These are phyloP conservation scores for Pelusios castaneus DNA, from an alignment of 2,113 vertebrate genomes.

Conservation along the genomic window DNA sequence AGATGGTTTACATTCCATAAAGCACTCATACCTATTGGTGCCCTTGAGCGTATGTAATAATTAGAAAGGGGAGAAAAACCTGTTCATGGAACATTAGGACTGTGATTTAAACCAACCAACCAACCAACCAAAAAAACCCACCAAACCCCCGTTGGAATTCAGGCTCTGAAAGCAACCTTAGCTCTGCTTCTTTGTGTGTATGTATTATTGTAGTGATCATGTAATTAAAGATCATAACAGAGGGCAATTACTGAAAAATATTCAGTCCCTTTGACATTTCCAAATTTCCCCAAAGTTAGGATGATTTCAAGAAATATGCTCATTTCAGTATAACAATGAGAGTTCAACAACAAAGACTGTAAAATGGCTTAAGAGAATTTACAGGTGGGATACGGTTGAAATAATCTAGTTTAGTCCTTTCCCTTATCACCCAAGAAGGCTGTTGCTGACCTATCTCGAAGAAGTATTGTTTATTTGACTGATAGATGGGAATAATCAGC, in stretches of 20 bases:
- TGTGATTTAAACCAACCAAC: neutral
- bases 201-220: neutral
- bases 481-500: neutral
- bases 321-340: neutral
- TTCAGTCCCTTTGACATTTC: neutral
- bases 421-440: neutral
- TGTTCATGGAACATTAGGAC: neutral
- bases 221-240: neutral
- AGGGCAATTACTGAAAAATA: neutral
- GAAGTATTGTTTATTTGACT: neutral
- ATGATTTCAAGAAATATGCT: neutral
- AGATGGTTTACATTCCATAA: neutral
- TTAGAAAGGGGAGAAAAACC: neutral
- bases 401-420: conserved; percentile 7
- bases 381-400: neutral
- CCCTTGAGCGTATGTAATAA: neutral
- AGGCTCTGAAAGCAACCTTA: neutral
- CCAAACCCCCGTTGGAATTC: accelerated
- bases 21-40: neutral
- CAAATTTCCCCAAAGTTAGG: neutral
- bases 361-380: conserved; percentile 3
- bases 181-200: neutral
- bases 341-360: neutral
- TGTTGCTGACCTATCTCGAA: neutral
- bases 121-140: too few species aligned